phyloP scores from a whole-genome alignment of 53 echinoderm and acorn worm genomes.

The Patiria pectinifera region DNA sequence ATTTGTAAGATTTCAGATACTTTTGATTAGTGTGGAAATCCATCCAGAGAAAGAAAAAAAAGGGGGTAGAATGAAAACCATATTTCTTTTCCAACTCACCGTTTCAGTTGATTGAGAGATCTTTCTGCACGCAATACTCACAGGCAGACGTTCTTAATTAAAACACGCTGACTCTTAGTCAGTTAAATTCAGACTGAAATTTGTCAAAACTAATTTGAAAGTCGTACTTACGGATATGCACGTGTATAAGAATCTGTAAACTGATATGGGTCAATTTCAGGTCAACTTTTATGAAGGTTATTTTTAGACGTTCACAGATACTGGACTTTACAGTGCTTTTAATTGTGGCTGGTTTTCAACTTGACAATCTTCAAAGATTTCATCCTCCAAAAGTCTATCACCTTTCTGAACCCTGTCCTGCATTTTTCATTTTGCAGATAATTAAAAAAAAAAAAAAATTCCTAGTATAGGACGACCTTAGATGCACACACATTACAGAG shows the following conservation, averaged over 20 bases:
- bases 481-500: background rate
- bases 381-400: background rate
- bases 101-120: background rate
- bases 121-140: background rate
- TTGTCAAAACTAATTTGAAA: background rate
- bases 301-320: background rate
- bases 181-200: background rate
- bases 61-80: background rate
- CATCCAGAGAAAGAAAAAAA: background rate
- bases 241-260: background rate
- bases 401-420: background rate
- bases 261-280: background rate
- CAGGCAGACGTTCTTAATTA: background rate
- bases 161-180: background rate
- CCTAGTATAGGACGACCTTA: background rate
- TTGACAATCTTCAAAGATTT: too few relatives aligned
- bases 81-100: background rate
- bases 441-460: background rate
- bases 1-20: conserved; percentile 22
- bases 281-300: background rate
- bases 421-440: background rate
- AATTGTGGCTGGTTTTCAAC: too few relatives aligned
- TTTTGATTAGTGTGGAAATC: background rate
- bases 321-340: too few relatives aligned
- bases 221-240: too few relatives aligned